A percentile compares a stretch with the other conserved stretches of the same genome.
Conservation (phyloP, 64 coral and sea anemone species). For the Actinia equina region DNA sequence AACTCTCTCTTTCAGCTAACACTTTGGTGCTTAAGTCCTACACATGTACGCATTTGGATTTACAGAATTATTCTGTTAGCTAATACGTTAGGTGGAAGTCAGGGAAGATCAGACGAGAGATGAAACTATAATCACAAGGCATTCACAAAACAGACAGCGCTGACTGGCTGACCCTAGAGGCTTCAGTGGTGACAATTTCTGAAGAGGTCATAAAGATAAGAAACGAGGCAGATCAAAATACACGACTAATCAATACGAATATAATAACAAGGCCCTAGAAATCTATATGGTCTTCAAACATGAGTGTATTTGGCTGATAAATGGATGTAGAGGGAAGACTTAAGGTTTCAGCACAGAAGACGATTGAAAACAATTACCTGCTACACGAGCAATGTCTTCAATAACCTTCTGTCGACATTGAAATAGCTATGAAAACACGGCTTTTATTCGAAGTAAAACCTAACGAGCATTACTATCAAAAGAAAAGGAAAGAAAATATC, state of each 20-base stretch:
- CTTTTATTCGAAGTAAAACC: background rate
- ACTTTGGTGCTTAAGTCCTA: background rate
- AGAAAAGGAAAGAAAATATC: background rate
- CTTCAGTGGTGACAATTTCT: background rate
- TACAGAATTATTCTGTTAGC: background rate
- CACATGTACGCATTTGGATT: background rate
- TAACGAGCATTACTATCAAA: background rate
- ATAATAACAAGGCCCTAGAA: slow-evolving; percentile 3
- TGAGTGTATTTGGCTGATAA: slow-evolving; percentile 1
- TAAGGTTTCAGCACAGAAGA: background rate
- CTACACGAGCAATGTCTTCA: background rate
- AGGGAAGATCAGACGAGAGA: background rate
- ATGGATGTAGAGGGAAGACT: background rate
- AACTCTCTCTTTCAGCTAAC: background rate
- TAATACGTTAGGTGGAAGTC: background rate
- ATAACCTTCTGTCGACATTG: background rate
- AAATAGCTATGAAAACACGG: background rate
- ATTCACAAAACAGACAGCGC: background rate
- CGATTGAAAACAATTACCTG: background rate
- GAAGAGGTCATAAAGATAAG: slow-evolving; percentile 15
- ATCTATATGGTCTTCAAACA: slow-evolving; percentile 2
- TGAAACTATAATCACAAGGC: background rate
- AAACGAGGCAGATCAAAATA: background rate
- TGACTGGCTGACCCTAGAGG: background rate
- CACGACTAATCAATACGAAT: background rate